A percentile compares a stretch with the other conserved stretches of the same genome.
phyloP scores from a whole-genome alignment of 2,797 vertebrate genomes.

The Syngnathus rostellatus region DNA sequence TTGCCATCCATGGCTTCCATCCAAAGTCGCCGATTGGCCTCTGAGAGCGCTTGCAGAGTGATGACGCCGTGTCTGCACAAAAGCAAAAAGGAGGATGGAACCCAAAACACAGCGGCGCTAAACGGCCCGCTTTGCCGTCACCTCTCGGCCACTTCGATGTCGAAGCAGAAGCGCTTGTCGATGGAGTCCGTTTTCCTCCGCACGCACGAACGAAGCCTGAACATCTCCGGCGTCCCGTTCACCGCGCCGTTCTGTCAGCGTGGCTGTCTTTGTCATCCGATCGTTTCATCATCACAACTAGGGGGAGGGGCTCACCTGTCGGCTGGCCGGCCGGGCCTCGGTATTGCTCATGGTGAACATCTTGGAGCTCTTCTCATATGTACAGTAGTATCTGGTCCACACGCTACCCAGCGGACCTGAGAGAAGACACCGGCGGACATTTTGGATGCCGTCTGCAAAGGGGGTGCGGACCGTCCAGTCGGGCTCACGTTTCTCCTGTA shows the following conservation, averaged over 20 bases:
- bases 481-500: constrained; percentile 94
- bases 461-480: background rate
- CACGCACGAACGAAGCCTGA: constrained; percentile 90
- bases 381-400: constrained; percentile 95
- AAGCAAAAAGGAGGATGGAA: background rate
- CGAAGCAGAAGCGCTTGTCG: constrained; percentile 97
- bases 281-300: no score
- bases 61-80: constrained; percentile 85
- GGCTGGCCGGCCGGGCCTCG: constrained; percentile 83
- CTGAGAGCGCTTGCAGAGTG: constrained; percentile 90
- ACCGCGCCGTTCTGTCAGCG: constrained; percentile 80
- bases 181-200: constrained; percentile 95
- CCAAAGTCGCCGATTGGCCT: constrained; percentile 92
- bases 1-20: constrained; percentile 99
- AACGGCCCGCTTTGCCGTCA: constrained; percentile 47
- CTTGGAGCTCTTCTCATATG: constrained; percentile 90
- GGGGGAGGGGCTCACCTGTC: constrained; percentile 72
- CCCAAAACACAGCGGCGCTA: background rate
- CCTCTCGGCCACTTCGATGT: constrained; percentile 97
- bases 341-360: constrained; percentile 91
- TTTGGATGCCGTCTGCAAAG: background rate
- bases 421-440: background rate
- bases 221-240: constrained; percentile 82
- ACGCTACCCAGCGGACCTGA: constrained; percentile 89
- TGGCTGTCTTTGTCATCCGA: background rate